Conservation (phyloP, 2,888 invertebrate genomes). For the Harpalus rubripes region DNA sequence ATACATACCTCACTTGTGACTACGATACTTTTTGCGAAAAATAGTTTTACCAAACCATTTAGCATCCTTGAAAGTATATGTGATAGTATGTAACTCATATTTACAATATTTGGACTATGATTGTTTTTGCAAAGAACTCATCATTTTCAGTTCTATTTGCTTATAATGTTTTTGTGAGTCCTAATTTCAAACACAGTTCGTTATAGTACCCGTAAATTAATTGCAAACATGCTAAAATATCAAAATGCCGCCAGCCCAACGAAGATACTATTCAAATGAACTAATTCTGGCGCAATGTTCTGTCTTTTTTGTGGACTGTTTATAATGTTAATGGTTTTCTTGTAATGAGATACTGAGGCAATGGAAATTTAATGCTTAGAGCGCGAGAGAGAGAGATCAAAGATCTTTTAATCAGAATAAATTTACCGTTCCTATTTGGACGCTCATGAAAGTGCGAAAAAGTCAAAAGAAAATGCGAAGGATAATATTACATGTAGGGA, state of each 20-base stretch:
- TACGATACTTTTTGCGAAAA: no score
- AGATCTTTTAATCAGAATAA: conserved; percentile 29
- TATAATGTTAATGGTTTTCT: conserved; percentile 31
- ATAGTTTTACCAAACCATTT: no score
- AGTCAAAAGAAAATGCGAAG: neutral
- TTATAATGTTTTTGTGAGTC: conserved; percentile 15
- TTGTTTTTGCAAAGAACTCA: no score
- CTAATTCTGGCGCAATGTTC: conserved; percentile 15
- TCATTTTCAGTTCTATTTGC: neutral
- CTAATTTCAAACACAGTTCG: conserved; percentile 11
- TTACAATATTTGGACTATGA: no score
- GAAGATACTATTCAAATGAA: conserved; percentile 19
- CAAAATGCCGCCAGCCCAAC: conserved; percentile 12
- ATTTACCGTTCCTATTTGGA: conserved; percentile 5
- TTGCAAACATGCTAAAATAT: conserved; percentile 39
- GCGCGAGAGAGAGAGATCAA: conserved; percentile 24
- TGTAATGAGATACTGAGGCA: conserved; percentile 11
- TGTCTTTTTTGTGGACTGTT: conserved; percentile 24
- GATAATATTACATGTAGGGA: neutral
- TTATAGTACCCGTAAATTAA: conserved; percentile 17
- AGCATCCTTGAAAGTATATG: no score
- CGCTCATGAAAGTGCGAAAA: neutral
- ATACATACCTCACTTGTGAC: no score
- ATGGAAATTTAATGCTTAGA: conserved; percentile 23
- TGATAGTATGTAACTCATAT: no score